Evolutionary conservation across 2,113 vertebrate species (phyloP).

Genomic region (Percina caprodes): DNA sequence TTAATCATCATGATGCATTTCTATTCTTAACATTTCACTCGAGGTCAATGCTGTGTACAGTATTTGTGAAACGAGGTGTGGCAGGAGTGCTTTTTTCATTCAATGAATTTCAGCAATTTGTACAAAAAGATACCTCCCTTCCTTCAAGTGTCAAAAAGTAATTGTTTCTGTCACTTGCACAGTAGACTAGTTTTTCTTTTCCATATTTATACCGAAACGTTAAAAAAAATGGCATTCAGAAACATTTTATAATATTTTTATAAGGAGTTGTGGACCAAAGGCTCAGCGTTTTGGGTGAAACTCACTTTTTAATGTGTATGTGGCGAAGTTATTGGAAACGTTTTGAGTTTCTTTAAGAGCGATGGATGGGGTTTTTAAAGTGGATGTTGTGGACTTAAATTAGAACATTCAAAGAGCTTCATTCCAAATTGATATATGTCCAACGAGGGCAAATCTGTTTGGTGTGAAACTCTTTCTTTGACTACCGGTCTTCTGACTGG

Average conservation of each 20-base stretch:
- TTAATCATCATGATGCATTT: constrained; percentile 50
- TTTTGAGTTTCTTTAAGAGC: constrained; percentile 58
- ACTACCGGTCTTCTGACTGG: constrained; percentile 68
- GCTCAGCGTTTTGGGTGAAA: constrained; percentile 74
- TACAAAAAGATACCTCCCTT: constrained; percentile 77
- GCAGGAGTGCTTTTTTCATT: constrained; percentile 61
- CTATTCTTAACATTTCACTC: constrained; percentile 49
- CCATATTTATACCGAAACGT: constrained; percentile 83
- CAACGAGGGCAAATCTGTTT: constrained; percentile 1
- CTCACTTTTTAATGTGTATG: constrained; percentile 72
- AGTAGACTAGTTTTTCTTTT: constrained; percentile 81
- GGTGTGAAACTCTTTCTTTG: constrained; percentile 61
- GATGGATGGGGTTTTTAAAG: constrained; percentile 58
- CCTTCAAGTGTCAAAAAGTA: constrained; percentile 72
- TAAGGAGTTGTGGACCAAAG: constrained; percentile 83
- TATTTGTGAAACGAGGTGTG: constrained; percentile 59
- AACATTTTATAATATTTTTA: constrained; percentile 87
- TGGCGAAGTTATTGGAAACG: constrained; percentile 50
- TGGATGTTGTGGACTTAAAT: constrained; percentile 53
- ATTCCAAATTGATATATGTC: constrained; percentile 39
- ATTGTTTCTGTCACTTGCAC: constrained; percentile 82
- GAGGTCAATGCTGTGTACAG: constrained; percentile 46
- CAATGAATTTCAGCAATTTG: constrained; percentile 74
- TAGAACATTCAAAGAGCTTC: constrained; percentile 60
- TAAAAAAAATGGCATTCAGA: constrained; percentile 78